Evolutionary conservation across 2,888 invertebrate genomes (phyloP).

Genomic region (Copidosoma aretas): DNA sequence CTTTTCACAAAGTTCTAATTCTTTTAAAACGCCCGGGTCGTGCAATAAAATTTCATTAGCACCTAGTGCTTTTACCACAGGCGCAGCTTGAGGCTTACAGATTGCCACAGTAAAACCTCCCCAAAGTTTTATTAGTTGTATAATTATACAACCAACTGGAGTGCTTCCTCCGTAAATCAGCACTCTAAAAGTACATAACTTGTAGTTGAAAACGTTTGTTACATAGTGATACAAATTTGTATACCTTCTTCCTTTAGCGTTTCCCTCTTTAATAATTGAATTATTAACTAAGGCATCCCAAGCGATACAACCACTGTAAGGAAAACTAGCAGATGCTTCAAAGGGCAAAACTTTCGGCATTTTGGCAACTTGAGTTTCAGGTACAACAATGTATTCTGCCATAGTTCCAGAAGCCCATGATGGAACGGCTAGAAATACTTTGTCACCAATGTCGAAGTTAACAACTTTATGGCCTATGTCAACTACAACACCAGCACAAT

Average conservation of each 20-base stretch:
- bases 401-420: slow-evolving; percentile 69
- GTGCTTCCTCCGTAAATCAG: slow-evolving; percentile 68
- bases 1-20: slow-evolving; percentile 55
- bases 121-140: slow-evolving; percentile 68
- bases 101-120: slow-evolving; percentile 67
- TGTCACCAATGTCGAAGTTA: slow-evolving; percentile 69
- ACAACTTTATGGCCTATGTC: slow-evolving; percentile 69
- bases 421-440: slow-evolving; percentile 68
- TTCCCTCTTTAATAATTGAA: slow-evolving; percentile 63
- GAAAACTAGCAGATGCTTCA: slow-evolving; percentile 69
- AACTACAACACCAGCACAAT: slow-evolving; percentile 69
- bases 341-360: slow-evolving; percentile 68
- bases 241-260: slow-evolving; percentile 66
- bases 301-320: slow-evolving; percentile 68
- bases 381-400: slow-evolving; percentile 66
- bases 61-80: slow-evolving; percentile 67
- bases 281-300: slow-evolving; percentile 65
- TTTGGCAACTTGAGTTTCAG: slow-evolving; percentile 64
- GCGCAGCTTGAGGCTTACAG: slow-evolving; percentile 65
- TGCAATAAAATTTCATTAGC: slow-evolving; percentile 64
- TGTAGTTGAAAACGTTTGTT: slow-evolving; percentile 7
- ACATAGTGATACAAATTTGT: slow-evolving; percentile 12
- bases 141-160: slow-evolving; percentile 68
- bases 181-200: slow-evolving; percentile 58
- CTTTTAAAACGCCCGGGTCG: slow-evolving; percentile 53